phyloP scores from a whole-genome alignment of 2,113 vertebrate species.

The Macroglossus sobrinus region DNA sequence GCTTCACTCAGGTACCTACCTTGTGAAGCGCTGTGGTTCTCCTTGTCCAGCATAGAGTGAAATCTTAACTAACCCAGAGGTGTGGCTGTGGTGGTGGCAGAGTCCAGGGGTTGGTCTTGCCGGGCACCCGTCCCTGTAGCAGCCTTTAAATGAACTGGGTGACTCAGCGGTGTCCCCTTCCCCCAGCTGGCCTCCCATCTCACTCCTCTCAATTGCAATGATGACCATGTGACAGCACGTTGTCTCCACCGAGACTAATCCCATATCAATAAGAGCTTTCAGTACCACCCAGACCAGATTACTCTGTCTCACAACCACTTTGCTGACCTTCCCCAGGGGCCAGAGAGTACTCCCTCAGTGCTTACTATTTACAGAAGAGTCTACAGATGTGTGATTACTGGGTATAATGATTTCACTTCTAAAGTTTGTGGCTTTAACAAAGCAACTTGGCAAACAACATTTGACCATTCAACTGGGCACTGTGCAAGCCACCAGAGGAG shows the following conservation, averaged over 20 bases:
- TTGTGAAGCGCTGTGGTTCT: slow-evolving; percentile 21
- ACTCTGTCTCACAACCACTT: slow-evolving; percentile 74
- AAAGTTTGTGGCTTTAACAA: slow-evolving; percentile 66
- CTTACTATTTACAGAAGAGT: slow-evolving; percentile 66
- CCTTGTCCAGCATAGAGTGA: background rate
- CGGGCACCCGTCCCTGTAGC: background rate
- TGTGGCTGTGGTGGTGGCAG: background rate
- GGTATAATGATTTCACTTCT: slow-evolving; percentile 63
- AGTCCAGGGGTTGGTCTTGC: slow-evolving; percentile 44
- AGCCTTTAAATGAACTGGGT: slow-evolving; percentile 69
- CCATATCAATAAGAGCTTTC: slow-evolving; percentile 79
- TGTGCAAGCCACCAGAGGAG: background rate
- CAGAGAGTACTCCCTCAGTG: slow-evolving; percentile 39
- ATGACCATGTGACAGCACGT: slow-evolving; percentile 70
- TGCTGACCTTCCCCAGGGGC: slow-evolving; percentile 56
- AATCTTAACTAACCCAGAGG: slow-evolving; percentile 40
- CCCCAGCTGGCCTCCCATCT: background rate
- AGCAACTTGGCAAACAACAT: slow-evolving; percentile 39
- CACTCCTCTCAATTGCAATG: slow-evolving; percentile 36
- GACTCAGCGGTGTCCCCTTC: slow-evolving; percentile 61
- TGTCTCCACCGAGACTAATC: slow-evolving; percentile 74
- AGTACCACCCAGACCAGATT: slow-evolving; percentile 71
- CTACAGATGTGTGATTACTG: background rate
- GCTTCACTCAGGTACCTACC: slow-evolving; percentile 45
- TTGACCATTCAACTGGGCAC: slow-evolving; percentile 27